Conservation (phyloP, 37 sponge, comb jelly and placozoan species). For the Theonella swinhoei region DNA sequence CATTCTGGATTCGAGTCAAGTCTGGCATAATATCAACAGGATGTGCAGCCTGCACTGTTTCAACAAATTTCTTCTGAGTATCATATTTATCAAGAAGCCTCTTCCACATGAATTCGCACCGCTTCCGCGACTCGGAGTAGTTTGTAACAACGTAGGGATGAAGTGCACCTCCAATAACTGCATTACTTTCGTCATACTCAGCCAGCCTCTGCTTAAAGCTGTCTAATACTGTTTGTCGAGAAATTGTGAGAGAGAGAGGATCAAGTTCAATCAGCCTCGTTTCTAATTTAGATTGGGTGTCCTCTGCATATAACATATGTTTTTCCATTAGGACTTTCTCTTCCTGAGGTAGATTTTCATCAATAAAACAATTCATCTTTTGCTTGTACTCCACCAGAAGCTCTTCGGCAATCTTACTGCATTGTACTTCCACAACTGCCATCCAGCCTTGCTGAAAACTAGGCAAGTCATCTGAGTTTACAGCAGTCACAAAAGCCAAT, state of each 20-base stretch:
- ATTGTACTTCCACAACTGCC: neutral
- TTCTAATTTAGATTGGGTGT: too few species aligned
- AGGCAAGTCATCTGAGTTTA: neutral
- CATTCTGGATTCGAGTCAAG: neutral
- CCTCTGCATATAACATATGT: neutral
- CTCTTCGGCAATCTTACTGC: neutral
- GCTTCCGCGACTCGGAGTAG: neutral
- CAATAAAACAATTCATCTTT: neutral
- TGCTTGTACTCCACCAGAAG: neutral
- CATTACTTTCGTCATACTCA: neutral
- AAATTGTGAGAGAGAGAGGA: neutral
- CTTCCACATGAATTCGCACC: neutral
- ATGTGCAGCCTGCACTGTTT: neutral
- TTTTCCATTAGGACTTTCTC: neutral
- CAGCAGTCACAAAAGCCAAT: neutral
- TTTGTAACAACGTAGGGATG: neutral
- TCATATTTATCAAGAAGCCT: neutral
- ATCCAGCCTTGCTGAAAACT: neutral
- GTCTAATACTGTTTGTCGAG: neutral
- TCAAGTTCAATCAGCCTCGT: neutral
- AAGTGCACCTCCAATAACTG: neutral
- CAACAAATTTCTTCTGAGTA: too few species aligned
- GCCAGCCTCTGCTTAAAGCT: neutral
- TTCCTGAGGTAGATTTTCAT: neutral
- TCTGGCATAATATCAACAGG: neutral